Percentiles rank a stretch among this genome's conserved stretches.
These are phyloP conservation scores for Hypotaenidia okinawae DNA, from an alignment of 2,797 vertebrate species.

Conservation along the genomic window DNA sequence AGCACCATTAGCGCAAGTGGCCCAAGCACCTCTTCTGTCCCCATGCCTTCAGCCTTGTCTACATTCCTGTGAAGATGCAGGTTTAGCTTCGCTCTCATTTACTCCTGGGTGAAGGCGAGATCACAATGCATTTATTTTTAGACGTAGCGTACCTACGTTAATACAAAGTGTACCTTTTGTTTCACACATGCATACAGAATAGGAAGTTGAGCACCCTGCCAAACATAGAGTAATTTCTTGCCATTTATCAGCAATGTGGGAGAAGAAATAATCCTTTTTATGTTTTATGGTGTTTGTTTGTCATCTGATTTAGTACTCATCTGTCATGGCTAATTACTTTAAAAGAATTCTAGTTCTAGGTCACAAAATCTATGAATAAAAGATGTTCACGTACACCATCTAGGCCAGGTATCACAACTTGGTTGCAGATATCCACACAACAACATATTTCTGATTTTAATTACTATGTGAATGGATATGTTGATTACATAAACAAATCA, in stretches of 20 bases:
- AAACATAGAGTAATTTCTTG: neutral
- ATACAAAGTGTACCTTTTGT: neutral
- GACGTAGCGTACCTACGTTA: neutral
- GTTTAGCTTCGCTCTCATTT: neutral
- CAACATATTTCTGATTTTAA: neutral
- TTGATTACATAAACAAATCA: neutral
- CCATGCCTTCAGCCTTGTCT: neutral
- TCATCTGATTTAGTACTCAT: neutral
- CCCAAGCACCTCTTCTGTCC: neutral
- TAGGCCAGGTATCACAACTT: neutral
- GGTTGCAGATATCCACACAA: neutral
- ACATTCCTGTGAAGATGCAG: neutral
- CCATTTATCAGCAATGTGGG: neutral
- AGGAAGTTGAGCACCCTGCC: neutral
- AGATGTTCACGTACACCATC: neutral
- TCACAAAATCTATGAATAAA: constrained; percentile 33
- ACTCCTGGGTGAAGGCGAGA: neutral
- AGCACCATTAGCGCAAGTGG: neutral
- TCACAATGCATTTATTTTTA: neutral
- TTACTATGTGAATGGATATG: neutral
- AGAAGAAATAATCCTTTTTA: neutral
- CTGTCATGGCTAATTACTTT: neutral
- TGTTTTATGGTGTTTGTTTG: neutral
- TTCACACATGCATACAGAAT: neutral
- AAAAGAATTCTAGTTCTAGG: constrained; percentile 11